These are phyloP conservation scores for Poecilia wingei DNA, from an alignment of 2,797 vertebrate species.

Conservation along the genomic window DNA sequence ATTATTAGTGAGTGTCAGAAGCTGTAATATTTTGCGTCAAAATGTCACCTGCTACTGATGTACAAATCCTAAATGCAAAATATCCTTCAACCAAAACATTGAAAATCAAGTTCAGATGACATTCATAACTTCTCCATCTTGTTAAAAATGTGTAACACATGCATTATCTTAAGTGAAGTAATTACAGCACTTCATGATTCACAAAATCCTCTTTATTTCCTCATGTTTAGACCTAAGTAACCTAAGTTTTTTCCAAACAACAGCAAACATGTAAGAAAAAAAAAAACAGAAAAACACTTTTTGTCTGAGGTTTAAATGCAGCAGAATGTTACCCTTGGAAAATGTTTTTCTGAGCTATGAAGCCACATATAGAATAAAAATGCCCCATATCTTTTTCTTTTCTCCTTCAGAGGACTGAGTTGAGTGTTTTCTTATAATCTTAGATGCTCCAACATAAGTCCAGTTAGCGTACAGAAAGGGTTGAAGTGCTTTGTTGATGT, in stretches of 20 bases:
- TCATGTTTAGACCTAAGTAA: no score
- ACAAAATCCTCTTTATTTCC: not conserved
- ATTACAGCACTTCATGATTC: not conserved
- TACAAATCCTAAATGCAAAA: not conserved
- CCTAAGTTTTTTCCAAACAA: not conserved
- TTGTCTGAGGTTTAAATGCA: not conserved
- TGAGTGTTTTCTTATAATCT: not conserved
- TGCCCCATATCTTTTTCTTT: not conserved
- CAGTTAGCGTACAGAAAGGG: not conserved
- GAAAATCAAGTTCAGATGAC: not conserved
- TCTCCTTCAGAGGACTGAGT: not conserved
- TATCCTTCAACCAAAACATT: no score
- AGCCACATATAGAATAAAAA: not conserved
- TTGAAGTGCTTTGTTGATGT: not conserved
- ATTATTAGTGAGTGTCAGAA: not conserved
- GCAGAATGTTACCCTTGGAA: not conserved
- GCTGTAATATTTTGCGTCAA: not conserved
- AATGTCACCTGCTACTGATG: not conserved
- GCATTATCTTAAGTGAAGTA: not conserved
- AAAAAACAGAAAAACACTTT: not conserved
- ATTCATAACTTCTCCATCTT: not conserved
- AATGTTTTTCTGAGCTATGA: not conserved
- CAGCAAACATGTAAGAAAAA: not conserved
- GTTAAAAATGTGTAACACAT: not conserved
- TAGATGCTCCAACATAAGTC: not conserved